phyloP scores from a whole-genome alignment of 2,113 vertebrate species.

The Cephalopterus ornatus region DNA sequence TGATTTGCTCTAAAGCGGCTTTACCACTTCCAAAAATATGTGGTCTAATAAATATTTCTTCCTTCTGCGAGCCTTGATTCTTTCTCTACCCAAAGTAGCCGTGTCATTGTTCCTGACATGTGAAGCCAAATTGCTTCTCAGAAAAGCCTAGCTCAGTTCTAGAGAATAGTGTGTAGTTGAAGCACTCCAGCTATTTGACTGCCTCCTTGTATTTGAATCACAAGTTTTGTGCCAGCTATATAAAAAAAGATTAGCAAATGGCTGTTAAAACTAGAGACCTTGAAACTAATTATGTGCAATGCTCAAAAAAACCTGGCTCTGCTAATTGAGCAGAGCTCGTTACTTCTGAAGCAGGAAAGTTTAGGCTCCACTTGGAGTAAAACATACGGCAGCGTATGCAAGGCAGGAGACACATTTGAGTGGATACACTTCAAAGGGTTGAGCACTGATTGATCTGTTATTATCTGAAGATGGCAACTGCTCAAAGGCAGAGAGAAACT shows the following conservation, averaged over 20 bases:
- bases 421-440: constrained; percentile 23
- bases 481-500: constrained; percentile 34
- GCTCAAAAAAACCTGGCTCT: not conserved
- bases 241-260: constrained; percentile 24
- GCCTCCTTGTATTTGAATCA: not conserved
- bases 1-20: not conserved
- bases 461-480: constrained; percentile 33
- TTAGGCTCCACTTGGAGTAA: not conserved
- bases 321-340: constrained; percentile 41
- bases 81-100: not conserved
- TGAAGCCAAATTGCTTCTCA: constrained; percentile 1
- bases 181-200: not conserved
- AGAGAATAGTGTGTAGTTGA: not conserved
- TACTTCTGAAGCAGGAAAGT: constrained; percentile 13
- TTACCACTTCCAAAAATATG: not conserved
- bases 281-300: not conserved
- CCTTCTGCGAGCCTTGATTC: not conserved
- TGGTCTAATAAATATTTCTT: not conserved
- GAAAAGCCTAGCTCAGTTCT: not conserved
- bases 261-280: not conserved
- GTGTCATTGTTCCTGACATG: not conserved
- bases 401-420: not conserved
- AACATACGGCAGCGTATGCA: not conserved
- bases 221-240: not conserved
- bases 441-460: constrained; percentile 22